These are phyloP conservation scores for Drymonia ruficornis DNA, from an alignment of 2,888 invertebrate species.

Conservation along the genomic window DNA sequence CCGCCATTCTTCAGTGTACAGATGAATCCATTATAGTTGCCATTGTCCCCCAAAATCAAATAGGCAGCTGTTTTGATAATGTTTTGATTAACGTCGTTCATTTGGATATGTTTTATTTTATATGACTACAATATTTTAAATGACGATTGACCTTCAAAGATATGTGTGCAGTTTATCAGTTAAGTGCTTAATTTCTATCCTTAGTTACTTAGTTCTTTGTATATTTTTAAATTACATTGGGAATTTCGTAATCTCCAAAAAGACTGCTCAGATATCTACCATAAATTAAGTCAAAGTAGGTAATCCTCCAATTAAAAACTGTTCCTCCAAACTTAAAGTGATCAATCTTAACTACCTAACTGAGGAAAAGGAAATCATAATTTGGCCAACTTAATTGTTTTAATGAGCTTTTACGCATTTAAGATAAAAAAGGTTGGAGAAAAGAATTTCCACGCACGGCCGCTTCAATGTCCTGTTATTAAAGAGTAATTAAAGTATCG, in stretches of 20 bases:
- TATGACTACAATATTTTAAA: too few relatives aligned
- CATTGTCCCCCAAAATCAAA: conserved; percentile 13
- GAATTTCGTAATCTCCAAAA: neutral
- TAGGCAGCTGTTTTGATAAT: neutral
- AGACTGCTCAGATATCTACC: neutral
- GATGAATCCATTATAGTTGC: conserved; percentile 29
- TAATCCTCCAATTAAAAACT: conserved; percentile 7
- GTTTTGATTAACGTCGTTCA: conserved; percentile 4
- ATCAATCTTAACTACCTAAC: conserved; percentile 32
- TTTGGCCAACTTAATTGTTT: conserved; percentile 34
- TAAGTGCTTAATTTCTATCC: too few relatives aligned
- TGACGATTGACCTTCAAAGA: too few relatives aligned
- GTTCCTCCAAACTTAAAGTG: conserved; percentile 15
- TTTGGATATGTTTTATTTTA: too few relatives aligned
- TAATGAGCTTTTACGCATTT: conserved; percentile 38
- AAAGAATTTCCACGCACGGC: conserved; percentile 24
- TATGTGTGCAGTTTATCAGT: too few relatives aligned
- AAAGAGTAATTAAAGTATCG: conserved; percentile 26
- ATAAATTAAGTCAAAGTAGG: neutral
- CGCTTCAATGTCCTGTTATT: conserved; percentile 27
- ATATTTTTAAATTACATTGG: neutral
- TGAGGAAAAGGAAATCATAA: conserved; percentile 29
- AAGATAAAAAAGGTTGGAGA: conserved; percentile 19
- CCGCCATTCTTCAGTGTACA: conserved; percentile 41
- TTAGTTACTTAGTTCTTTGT: too few relatives aligned